These are phyloP conservation scores for Odocoileus hemionus DNA, from an alignment of 2,113 vertebrate species.

Conservation along the genomic window DNA sequence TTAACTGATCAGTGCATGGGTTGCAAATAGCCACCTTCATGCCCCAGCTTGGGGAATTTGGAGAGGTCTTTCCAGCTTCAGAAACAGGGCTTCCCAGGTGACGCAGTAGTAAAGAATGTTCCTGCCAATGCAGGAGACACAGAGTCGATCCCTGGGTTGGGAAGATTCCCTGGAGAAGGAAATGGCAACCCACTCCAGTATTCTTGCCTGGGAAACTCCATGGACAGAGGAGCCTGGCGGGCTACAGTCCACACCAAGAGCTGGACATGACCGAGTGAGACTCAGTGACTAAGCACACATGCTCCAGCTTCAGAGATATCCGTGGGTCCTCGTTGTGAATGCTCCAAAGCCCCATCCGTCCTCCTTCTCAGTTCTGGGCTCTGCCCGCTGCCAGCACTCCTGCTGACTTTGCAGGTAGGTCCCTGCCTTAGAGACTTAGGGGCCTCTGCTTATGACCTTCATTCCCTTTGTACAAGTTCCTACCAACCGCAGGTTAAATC, in stretches of 20 bases:
- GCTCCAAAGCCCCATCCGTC: background rate
- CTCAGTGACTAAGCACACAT: background rate
- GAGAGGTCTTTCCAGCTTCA: background rate
- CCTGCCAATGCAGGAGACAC: background rate
- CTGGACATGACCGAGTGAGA: background rate
- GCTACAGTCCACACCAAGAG: background rate
- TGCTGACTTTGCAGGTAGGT: accelerated
- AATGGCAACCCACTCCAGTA: background rate
- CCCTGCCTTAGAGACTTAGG: accelerated
- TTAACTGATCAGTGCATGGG: background rate
- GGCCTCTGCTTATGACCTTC: accelerated
- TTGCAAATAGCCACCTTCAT: background rate
- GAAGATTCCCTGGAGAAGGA: background rate
- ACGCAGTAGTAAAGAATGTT: background rate
- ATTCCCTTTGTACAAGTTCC: background rate
- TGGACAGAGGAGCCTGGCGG: background rate
- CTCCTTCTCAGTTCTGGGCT: background rate
- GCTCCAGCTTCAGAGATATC: background rate
- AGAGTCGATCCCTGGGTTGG: background rate
- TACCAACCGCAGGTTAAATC: background rate
- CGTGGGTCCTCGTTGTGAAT: accelerated
- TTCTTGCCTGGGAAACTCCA: background rate
- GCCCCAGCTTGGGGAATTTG: too few relatives aligned
- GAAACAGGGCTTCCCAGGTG: background rate
- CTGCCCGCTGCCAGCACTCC: background rate